Conservation (phyloP, 2,888 invertebrate species). For the Meandrusa payeni region DNA sequence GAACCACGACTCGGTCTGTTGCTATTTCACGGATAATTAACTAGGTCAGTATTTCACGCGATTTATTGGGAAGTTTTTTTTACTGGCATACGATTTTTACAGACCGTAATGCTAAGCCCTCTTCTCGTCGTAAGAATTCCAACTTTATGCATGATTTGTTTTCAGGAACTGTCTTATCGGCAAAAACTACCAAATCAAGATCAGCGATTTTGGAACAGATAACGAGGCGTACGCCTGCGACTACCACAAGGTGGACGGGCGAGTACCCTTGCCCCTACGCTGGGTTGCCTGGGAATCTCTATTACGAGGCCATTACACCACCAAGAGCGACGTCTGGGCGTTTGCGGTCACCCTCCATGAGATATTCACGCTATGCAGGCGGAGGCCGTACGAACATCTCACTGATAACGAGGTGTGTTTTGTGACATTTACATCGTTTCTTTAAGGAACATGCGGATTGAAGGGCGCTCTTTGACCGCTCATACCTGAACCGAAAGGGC, state of each 20-base stretch:
- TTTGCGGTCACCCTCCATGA: constrained; percentile 95
- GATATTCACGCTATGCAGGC: constrained; percentile 88
- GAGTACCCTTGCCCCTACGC: constrained; percentile 89
- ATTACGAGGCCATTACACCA: constrained; percentile 90
- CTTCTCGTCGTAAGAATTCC: too few relatives aligned
- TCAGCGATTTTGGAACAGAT: constrained; percentile 92
- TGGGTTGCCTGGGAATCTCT: constrained; percentile 96
- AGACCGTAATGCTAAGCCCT: too few relatives aligned
- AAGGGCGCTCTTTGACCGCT: too few relatives aligned
- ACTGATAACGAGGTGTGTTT: constrained; percentile 85
- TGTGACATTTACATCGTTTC: too few relatives aligned
- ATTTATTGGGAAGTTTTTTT: too few relatives aligned
- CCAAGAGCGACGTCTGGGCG: constrained; percentile 95
- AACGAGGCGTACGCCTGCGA: constrained; percentile 89
- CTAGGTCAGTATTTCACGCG: too few relatives aligned
- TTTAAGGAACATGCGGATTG: too few relatives aligned
- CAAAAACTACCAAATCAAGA: constrained; percentile 89
- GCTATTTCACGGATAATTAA: too few relatives aligned
- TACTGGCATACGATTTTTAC: too few relatives aligned
- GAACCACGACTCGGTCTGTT: too few relatives aligned
- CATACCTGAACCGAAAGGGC: too few relatives aligned
- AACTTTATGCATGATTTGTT: neutral
- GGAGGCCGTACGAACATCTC: constrained; percentile 88
- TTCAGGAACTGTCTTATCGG: constrained; percentile 92
- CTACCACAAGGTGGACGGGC: constrained; percentile 90